Conservation (phyloP, 2,113 vertebrate genomes). For the Cheirogaleus medius region DNA sequence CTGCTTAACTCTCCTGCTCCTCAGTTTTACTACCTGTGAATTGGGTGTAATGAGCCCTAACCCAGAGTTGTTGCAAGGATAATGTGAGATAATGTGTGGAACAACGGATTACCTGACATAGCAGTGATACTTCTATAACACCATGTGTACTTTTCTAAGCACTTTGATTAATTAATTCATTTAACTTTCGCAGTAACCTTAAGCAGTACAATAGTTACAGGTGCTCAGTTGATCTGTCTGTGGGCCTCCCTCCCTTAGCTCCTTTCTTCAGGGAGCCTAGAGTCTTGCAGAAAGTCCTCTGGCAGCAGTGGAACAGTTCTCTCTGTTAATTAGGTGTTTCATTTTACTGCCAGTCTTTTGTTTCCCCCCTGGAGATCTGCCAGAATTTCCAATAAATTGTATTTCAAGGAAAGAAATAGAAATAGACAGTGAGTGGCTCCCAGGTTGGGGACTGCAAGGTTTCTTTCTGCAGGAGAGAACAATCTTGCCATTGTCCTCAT, state of each 20-base stretch:
- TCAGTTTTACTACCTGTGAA: neutral
- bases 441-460: slow-evolving; percentile 39
- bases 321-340: slow-evolving; percentile 75
- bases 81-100: neutral
- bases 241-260: neutral
- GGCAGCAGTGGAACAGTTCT: slow-evolving; percentile 31
- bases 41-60: neutral
- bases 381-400: slow-evolving; percentile 66
- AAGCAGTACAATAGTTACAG: neutral
- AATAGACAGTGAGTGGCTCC: slow-evolving; percentile 62
- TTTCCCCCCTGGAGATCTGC: slow-evolving; percentile 63
- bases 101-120: neutral
- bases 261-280: slow-evolving; percentile 4
- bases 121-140: neutral
- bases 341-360: slow-evolving; percentile 74
- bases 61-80: neutral
- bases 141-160: neutral
- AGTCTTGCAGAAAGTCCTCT: slow-evolving; percentile 51
- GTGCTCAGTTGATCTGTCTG: neutral
- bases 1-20: neutral
- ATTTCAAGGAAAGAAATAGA: slow-evolving; percentile 70
- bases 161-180: neutral
- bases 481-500: slow-evolving; percentile 46
- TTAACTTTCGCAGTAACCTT: neutral
- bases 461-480: slow-evolving; percentile 42